These are phyloP conservation scores for Drosophila subobscura DNA, from an alignment of 1,140 invertebrate species.

Conservation along the genomic window DNA sequence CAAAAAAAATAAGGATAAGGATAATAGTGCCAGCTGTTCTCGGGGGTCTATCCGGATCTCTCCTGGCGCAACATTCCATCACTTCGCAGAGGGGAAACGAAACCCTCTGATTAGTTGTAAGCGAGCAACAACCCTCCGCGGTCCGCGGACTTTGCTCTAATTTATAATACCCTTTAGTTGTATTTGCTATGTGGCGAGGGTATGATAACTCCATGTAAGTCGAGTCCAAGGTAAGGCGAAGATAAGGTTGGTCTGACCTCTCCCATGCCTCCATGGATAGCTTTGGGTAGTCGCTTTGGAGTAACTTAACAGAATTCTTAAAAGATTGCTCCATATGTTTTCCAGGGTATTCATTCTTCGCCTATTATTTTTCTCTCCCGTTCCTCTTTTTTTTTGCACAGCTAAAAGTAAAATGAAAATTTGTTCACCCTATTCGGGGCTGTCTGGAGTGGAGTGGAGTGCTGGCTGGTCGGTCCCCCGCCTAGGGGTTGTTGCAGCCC, in stretches of 20 bases:
- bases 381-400: slow-evolving; percentile 23
- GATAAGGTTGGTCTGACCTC: neutral
- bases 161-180: slow-evolving; percentile 50
- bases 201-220: too few species aligned
- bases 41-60: neutral
- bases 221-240: too few species aligned
- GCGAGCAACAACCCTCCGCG: slow-evolving; percentile 29
- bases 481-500: slow-evolving; percentile 57
- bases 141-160: slow-evolving; percentile 50
- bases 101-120: slow-evolving; percentile 59
- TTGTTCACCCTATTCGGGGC: slow-evolving; percentile 58
- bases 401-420: slow-evolving; percentile 39
- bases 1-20: neutral
- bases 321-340: too few species aligned
- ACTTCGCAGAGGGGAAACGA: neutral
- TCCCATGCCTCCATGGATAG: too few species aligned
- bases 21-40: slow-evolving; percentile 67
- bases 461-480: slow-evolving; percentile 27
- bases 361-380: neutral
- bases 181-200: neutral
- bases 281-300: too few species aligned
- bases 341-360: too few species aligned
- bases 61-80: slow-evolving; percentile 32
- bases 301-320: too few species aligned
- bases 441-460: slow-evolving; percentile 31